Base-by-base conservation (phyloP, 2,888 invertebrate genomes). In the Microctonus aethiopoides region DNA sequence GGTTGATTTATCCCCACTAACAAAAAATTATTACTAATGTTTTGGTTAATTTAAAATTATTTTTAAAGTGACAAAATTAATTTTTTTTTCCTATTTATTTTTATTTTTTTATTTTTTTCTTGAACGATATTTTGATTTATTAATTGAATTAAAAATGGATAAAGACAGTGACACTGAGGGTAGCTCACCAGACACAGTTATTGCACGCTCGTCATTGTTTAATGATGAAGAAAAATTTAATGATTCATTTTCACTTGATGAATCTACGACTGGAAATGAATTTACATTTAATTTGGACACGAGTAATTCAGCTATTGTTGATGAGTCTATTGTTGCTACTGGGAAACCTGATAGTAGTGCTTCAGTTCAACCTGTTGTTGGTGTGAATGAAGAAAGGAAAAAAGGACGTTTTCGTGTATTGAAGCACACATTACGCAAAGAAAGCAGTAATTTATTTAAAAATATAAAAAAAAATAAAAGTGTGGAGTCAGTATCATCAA, bases 281-380 rank as follows among this genome's bases (percentile, higher is more conserved):
- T 83, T 84, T 52, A 83, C 79, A 69, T 83, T 83, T 32, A 84
- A 83, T 39, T 72, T 84, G 73, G 83, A 84, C 71, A 81, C 83
- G 32, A 75, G 75, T 56, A 64, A 75, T 2, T 70, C 46, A 16
- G 22, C 39, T 16, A 39, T 52, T 1, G 59, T 11, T 32, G 41
- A 24, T 26, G 54, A 51, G 4, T 13, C 39, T 22, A 26, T 13
- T 6, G 26, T 57, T 11, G 20, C 9, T 20, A 7, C 3, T 29
- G 46, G 10, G 20, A 36, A 13, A 16, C n/a, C 22, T 10, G 41
- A 41, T 20, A 41, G 29, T 20, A 41, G 29, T 57, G 20, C 26
- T 16, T n/a, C 61, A 20, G 39, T n/a, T n/a, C 36, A 34, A 26
- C 2, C 16, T 3, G 3, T 7, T 26, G 64, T 16, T 26, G 52